Base-by-base conservation (phyloP, 2,113 vertebrate species). In the Triplophysa dalaica region DNA sequence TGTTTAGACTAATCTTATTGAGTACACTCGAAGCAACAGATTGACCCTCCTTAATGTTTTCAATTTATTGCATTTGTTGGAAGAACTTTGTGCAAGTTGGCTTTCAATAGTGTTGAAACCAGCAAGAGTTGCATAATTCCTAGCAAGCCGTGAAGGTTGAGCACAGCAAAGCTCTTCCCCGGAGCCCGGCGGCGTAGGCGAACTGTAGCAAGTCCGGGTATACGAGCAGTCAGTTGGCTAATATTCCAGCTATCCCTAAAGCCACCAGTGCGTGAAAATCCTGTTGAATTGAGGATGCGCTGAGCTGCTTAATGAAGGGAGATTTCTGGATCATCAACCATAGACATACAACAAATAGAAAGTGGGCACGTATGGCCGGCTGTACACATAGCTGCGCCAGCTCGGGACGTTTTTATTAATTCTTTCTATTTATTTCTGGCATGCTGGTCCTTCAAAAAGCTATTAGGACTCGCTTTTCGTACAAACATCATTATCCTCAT, bases 391-490 rank as follows among this genome's bases (percentile, higher is more conserved):
- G 79, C 2, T 72, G 62, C 65, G 61, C 8, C 58, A 75, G 29
- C 22, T 64, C 68, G 79, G 86, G 79, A 87, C 81, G 68, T 79
- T 24, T 22, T 21, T 41, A 16, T 41, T 78, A 12, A 64, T 48
- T 67, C 75, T 78, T 79, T 24, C 29, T 16, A 54, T 2, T 45
- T 77, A 69, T 29, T 69, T 58, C 72, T 70, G 82, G 33, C 82
- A 85, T 86, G 83, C 87, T 52, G 73, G 63, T 60, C 73, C 54
- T 85, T 78, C 78, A 85, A 85, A 86, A 81, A 89, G 87, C 86
- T 61, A 87, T 83, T 88, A 84, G 84, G 73, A 26, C 74, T 83
- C 21, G 22, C 87, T 88, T 90, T 91, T 88, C 91, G 90, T 84
- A 85, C 64, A 81, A 62, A 79, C 65, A 54, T 87, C 86, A 85